Conservation (phyloP, 2,888 invertebrate genomes). For the Agrochola circellaris region DNA sequence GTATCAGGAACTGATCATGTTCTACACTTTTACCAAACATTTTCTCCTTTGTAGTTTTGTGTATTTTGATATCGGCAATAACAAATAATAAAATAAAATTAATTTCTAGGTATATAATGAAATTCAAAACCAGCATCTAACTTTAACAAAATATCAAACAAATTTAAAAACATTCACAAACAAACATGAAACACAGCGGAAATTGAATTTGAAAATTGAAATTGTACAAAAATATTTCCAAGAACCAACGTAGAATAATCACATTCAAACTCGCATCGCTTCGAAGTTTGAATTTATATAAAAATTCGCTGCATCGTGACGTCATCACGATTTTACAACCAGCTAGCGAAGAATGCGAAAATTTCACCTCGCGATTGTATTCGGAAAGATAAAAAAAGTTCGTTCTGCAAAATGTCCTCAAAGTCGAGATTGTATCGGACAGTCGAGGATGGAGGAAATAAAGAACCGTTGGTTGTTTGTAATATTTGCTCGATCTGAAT, state of each 20-base stretch:
- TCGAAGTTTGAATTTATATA: constrained; percentile 40
- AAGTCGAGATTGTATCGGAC: constrained; percentile 52
- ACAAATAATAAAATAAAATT: background rate
- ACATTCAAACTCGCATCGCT: constrained; percentile 27
- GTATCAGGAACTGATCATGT: background rate
- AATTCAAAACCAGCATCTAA: constrained; percentile 9
- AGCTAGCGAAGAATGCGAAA: constrained; percentile 39
- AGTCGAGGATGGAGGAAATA: constrained; percentile 45
- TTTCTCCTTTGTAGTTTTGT: background rate
- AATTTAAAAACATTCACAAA: constrained; percentile 23
- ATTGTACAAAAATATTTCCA: constrained; percentile 33
- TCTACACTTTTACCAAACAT: background rate
- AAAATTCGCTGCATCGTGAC: constrained; percentile 45
- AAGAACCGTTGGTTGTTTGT: constrained; percentile 56
- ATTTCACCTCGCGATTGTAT: constrained; percentile 46
- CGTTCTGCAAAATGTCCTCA: constrained; percentile 36
- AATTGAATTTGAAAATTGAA: constrained; percentile 42
- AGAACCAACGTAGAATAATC: constrained; percentile 36
- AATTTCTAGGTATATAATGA: constrained; percentile 2
- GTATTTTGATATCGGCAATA: background rate
- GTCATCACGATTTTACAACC: constrained; percentile 37
- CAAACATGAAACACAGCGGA: constrained; percentile 5
- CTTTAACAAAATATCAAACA: constrained; percentile 6
- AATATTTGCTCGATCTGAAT: constrained; percentile 59
- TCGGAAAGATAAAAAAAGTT: constrained; percentile 23